Evolutionary conservation across 2,113 vertebrate species (phyloP).

Genomic region (Saccopteryx leptura): DNA sequence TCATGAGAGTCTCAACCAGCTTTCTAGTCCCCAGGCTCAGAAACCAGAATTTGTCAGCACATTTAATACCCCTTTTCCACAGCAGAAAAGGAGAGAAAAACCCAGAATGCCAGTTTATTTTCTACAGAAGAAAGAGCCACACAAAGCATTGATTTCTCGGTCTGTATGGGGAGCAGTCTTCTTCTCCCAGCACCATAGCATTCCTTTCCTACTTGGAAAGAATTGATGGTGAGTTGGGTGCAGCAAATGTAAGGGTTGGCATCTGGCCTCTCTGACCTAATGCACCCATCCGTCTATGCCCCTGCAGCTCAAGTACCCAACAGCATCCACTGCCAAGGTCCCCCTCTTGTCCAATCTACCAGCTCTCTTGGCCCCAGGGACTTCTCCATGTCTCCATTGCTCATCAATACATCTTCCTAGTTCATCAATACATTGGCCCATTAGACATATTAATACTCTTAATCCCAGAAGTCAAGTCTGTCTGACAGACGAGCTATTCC

Average conservation of each 20-base stretch:
- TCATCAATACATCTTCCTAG: not conserved
- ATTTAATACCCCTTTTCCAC: not conserved
- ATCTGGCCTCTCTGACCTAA: not conserved
- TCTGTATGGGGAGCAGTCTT: not conserved
- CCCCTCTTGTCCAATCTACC: not conserved
- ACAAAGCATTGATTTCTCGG: not conserved
- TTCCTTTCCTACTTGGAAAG: not conserved
- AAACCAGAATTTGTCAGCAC: not conserved
- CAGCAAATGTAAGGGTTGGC: not conserved
- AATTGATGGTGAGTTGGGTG: not conserved
- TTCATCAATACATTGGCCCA: not conserved
- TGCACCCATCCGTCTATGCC: not conserved
- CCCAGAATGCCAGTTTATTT: not conserved
- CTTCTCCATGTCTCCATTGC: not conserved
- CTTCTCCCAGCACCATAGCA: not conserved
- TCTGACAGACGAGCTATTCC: not conserved
- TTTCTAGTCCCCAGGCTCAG: not conserved
- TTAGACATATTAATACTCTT: not conserved
- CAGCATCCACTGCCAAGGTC: not conserved
- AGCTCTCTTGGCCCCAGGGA: not conserved
- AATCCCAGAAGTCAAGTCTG: not conserved
- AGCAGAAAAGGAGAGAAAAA: not conserved
- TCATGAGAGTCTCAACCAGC: not conserved
- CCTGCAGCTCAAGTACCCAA: not conserved
- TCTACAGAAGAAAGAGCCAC: not conserved